Percentiles rank a stretch among this genome's conserved stretches.
These are phyloP conservation scores for Epinephelus lanceolatus DNA, from an alignment of 2,113 vertebrate species.

Conservation along the genomic window DNA sequence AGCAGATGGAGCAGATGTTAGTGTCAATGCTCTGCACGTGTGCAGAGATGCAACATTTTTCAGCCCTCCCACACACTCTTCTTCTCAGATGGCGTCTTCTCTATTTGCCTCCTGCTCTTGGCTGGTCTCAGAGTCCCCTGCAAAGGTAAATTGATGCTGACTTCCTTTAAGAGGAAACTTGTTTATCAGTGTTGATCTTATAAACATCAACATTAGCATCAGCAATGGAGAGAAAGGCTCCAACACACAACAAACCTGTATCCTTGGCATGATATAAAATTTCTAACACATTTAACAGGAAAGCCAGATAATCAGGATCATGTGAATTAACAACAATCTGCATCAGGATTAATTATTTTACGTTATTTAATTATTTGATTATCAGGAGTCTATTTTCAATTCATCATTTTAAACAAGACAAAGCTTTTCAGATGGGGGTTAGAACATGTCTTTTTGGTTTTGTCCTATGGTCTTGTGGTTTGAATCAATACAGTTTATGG, in stretches of 20 bases:
- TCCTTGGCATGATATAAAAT: neutral
- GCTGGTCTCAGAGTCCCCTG: constrained; percentile 16
- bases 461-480: neutral
- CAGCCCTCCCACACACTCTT: constrained; percentile 61
- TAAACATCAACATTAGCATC: constrained; percentile 15
- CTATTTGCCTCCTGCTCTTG: constrained; percentile 48
- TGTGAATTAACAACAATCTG: neutral
- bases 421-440: neutral
- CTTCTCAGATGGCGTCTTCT: constrained; percentile 35
- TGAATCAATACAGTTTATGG: neutral
- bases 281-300: neutral
- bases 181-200: constrained; percentile 12
- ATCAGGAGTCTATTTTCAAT: neutral
- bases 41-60: constrained; percentile 59
- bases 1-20: constrained; percentile 79
- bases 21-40: constrained; percentile 68
- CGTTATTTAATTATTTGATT: neutral
- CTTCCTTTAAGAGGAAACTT: constrained; percentile 15
- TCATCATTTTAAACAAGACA: neutral
- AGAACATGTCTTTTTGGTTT: neutral
- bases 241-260: neutral
- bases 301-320: neutral
- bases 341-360: neutral
- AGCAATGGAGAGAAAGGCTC: neutral
- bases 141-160: constrained; percentile 37